Evolutionary conservation across 2,797 vertebrate genomes (phyloP), one percentile per base, ranked within the genome.

Genomic region (Lutjanus campechanus): DNA sequence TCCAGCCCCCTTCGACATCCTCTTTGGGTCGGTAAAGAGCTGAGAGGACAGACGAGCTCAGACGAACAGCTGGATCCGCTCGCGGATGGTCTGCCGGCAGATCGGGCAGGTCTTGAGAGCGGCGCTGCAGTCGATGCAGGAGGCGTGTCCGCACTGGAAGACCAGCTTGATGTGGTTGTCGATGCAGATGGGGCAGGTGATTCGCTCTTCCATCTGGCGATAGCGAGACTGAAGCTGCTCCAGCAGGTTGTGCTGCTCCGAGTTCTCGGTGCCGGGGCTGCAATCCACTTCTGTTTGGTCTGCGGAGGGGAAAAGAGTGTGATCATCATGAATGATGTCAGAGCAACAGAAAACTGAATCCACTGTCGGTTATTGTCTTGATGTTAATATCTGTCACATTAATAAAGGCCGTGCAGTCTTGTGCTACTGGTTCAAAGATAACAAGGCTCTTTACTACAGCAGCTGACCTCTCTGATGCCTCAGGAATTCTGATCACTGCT

Each of bases 111-210:
- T 96, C 58, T 96, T 97, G 41, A 99, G 96, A 0, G 97, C 95
- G 0, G 96, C 92, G 68, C 97, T 98, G 93, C 98, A 99, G 83
- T 97, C 97, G 0, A 97, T 96, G 93, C 98, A 99, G 7, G 98
- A 99, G 83, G 98, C 98, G 4, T 99, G 98, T 61, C 98, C 98
- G 0, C 98, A 99, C 95, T 99, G 98, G 94, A 99, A 99, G 91
- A 99, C 97, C 89, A 99, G 95, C 91, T 98, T 97, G 95, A 99
- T 99, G 90, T 99, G 97, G 95, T 96, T 98, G 88, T 99, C 98
- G 69, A 99, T 99, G 95, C 98, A 99, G 92, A 99, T 98, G 20
- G 98, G 98, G 85, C 98, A 99, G 83, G 98, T 99, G 96, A 99
- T 99, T 5, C 98, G 96, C 90, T 99, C 98, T 87, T 99, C 98